These are phyloP conservation scores for Babylonia areolata DNA, from an alignment of 1,140 invertebrate species.

Conservation along the genomic window DNA sequence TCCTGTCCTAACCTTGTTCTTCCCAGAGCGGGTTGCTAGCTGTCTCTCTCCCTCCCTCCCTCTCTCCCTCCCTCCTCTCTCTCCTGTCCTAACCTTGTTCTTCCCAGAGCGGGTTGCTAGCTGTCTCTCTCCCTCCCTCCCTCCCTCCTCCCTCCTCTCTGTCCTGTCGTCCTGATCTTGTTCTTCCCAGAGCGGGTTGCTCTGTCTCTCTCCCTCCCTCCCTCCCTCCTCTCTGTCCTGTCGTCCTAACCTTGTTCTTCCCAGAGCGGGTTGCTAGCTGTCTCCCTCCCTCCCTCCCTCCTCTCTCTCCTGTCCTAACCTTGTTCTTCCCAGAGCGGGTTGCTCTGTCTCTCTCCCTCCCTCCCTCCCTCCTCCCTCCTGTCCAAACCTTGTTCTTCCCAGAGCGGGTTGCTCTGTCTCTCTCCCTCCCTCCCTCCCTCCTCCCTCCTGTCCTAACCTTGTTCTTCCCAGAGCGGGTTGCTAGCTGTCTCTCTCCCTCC, in stretches of 20 bases:
- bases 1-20: background rate
- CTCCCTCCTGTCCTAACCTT: background rate
- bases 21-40: too few relatives aligned
- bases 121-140: background rate
- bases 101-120: too few relatives aligned
- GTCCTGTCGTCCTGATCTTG: background rate
- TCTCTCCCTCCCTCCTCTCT: too few relatives aligned
- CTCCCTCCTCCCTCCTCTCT: background rate
- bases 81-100: too few relatives aligned
- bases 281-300: background rate
- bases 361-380: background rate
- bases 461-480: too few relatives aligned
- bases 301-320: background rate
- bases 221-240: background rate
- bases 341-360: background rate
- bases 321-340: background rate
- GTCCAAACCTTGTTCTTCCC: too few relatives aligned
- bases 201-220: conserved; percentile 23
- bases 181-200: background rate
- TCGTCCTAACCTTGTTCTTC: background rate
- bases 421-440: too few relatives aligned
- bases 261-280: background rate
- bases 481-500: background rate
- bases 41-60: too few relatives aligned
- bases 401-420: too few relatives aligned